Evolutionary conservation across 2,113 vertebrate genomes (phyloP).

Genomic region (Eulacestoma nigropectus): DNA sequence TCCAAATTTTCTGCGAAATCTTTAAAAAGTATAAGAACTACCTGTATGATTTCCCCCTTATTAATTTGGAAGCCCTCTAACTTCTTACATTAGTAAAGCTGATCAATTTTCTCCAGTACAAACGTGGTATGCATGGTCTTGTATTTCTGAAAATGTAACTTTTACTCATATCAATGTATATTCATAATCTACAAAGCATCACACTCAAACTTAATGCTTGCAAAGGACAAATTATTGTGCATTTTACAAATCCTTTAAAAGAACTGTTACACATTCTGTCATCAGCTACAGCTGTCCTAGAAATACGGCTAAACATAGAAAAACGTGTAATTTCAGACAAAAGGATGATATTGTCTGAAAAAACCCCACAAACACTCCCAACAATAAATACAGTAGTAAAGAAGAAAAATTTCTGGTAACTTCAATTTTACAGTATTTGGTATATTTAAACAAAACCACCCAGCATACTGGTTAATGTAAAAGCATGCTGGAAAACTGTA

Average conservation of each 20-base stretch:
- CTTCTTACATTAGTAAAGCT: not conserved
- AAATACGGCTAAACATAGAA: not conserved
- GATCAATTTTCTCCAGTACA: not conserved
- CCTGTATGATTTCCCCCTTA: not conserved
- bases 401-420: not conserved
- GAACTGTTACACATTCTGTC: not conserved
- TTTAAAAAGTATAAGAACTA: not conserved
- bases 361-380: accelerated
- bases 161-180: not conserved
- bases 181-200: not conserved
- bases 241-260: not conserved
- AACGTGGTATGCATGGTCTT: not conserved
- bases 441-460: not conserved
- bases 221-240: not conserved
- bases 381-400: not conserved
- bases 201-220: not conserved
- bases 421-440: not conserved
- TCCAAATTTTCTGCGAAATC: not conserved
- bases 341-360: not conserved
- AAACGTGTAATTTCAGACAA: not conserved
- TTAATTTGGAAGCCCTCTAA: not conserved
- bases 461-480: not conserved
- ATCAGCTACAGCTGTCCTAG: not conserved
- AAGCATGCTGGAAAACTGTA: not conserved
- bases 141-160: not conserved